phyloP scores from a whole-genome alignment of 2,113 vertebrate genomes.

The Pterocles gutturalis region DNA sequence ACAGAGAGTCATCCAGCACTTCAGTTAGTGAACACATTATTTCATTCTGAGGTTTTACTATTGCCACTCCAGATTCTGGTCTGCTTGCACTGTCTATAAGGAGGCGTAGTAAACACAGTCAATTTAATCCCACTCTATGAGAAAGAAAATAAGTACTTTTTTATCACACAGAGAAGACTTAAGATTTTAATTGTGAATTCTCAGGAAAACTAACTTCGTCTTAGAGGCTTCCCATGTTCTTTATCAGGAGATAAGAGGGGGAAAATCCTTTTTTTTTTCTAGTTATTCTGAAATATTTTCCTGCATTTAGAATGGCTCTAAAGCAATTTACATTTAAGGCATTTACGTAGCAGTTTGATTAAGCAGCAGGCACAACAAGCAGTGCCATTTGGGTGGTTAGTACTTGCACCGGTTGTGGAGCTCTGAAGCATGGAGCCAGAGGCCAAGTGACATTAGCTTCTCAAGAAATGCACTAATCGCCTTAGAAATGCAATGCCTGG shows the following conservation, averaged over 20 bases:
- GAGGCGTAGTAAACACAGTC: background rate
- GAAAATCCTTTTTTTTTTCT: background rate
- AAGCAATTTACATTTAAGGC: background rate
- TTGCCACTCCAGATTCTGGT: constrained; percentile 25
- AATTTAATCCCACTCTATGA: background rate
- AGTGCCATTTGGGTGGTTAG: background rate
- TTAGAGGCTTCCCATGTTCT: background rate
- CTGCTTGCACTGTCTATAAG: background rate
- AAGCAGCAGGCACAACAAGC: background rate
- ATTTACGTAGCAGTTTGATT: constrained; percentile 15
- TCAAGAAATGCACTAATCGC: constrained; percentile 27
- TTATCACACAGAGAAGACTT: constrained; percentile 30
- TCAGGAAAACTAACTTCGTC: constrained; percentile 9
- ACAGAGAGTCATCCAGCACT: constrained; percentile 45
- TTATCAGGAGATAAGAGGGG: background rate
- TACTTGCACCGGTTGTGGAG: background rate
- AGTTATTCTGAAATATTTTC: background rate
- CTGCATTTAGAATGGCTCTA: background rate
- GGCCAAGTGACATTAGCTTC: constrained; percentile 17
- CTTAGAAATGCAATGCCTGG: constrained; percentile 37
- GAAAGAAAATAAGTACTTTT: constrained; percentile 25
- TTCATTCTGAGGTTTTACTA: constrained; percentile 51
- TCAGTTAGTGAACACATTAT: constrained; percentile 38
- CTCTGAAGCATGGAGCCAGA: background rate
- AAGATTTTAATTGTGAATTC: constrained; percentile 40